phyloP scores from a whole-genome alignment of 2,888 invertebrate genomes.

The Thymelicus lineola region DNA sequence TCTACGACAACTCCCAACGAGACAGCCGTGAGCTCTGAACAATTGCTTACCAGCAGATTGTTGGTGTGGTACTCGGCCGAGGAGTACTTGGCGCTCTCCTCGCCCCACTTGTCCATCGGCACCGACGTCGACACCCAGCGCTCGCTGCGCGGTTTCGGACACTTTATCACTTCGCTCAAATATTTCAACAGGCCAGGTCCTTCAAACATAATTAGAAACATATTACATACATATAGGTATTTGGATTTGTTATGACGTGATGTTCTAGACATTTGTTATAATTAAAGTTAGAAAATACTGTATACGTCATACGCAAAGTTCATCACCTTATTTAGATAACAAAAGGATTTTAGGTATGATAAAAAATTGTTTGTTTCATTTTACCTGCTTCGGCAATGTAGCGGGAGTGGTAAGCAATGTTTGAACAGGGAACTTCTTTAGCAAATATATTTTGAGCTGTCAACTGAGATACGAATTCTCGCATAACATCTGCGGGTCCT shows the following conservation, averaged over 20 bases:
- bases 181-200: conserved; percentile 56
- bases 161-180: conserved; percentile 85
- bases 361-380: conserved; percentile 6
- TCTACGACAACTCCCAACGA: neutral
- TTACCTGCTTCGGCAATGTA: conserved; percentile 89
- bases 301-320: no score
- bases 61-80: conserved; percentile 95
- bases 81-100: conserved; percentile 72
- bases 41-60: conserved; percentile 86
- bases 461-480: conserved; percentile 82
- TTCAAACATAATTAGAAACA: neutral
- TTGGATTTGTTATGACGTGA: no score
- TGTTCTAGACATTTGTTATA: no score
- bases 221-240: no score
- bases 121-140: conserved; percentile 95
- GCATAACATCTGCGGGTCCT: conserved; percentile 88
- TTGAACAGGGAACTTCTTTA: conserved; percentile 84
- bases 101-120: conserved; percentile 73
- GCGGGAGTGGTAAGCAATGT: conserved; percentile 95
- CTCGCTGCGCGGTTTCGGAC: conserved; percentile 87
- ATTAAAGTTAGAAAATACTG: no score
- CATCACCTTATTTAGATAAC: no score
- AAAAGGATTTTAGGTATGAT: no score
- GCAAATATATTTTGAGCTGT: conserved; percentile 54
- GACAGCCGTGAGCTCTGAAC: neutral